Evolutionary conservation across 2,113 vertebrate species (phyloP), one percentile per base, ranked within the genome.

Genomic region (Rutilus rutilus): DNA sequence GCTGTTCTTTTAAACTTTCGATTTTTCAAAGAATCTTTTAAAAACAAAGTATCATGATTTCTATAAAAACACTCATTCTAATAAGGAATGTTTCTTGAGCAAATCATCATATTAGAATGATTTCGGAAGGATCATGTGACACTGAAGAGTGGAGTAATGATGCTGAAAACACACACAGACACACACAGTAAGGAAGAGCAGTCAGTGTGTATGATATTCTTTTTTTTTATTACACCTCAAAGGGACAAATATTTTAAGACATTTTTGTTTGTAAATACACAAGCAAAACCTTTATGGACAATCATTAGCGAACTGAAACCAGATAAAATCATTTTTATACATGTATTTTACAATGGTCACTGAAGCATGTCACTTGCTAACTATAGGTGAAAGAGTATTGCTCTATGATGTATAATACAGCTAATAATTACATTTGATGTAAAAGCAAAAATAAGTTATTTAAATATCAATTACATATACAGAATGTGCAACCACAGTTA

Each of bases 381-480:
- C 94, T 94, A 96, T 95, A 95, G 96, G 95, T 95, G 96, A 96
- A 91, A 92, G 96, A 94, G 93, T 96, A 96, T 94, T 93, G 96
- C 96, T 97, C 96, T 95, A 96, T 84, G 77, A 62, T 94, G 95
- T 98, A 99, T 98, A 95, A 95, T 98, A 98, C 97, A 99, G 95
- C 95, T 98, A 97, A 96, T 97, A 96, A 97, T 99, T 98, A 98
- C 97, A 98, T 95, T 95, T 94, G 93, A 97, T 96, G 95, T 95
- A 95, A 95, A 96, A 95, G 96, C 94, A 90, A 96, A 97, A 98
- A 99, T 98, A 99, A 99, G 96, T 99, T 99, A 99, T 97, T 99
- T 98, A 99, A 99, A 99, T 98, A 99, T 97, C 93, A 97, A 97
- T 98, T 97, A 97, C 97, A 98, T 97, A 97, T 97, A 98, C 96